Evolutionary conservation across 1,140 invertebrate species (phyloP), one percentile per base, ranked within the genome.

Genomic region (Pseudachorutes palmiensis): DNA sequence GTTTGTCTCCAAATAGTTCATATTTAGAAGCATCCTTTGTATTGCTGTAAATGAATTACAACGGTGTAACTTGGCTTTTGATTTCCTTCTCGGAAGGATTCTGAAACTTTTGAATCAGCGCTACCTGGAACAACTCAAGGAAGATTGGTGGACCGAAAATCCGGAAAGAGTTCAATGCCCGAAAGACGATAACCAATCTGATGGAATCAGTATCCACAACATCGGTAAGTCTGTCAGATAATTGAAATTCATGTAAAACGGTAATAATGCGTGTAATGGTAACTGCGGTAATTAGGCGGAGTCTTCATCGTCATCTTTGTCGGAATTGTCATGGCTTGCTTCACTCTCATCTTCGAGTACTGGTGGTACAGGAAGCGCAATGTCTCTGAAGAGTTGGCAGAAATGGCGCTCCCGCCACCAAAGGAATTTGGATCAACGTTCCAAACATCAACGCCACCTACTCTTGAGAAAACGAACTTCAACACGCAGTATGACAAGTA

Each of bases 291-390:
- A 41, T 41, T 45, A 83, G 84, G 95, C 48, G 95, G 95, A 0
- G 94, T 98, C 0, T 98, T 98, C 75, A 94, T 98, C 55, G 91
- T 96, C 0, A 95, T 97, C 70, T 92, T 96, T 73, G 90, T 94
- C 60, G 94, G 94, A 0, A 95, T 97, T 49, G 88, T 88, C 0
- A 80, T 96, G 74, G 92, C 94, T 12, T 92, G 93, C 72, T 79
- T 97, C 30, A 96, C 93, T 0, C 80, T 98, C n/a, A 87, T 87
- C 0, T 87, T 94, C 51, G 95, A 98, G 78, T 97, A 96, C 75
- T 97, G 92, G 86, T 96, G 91, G 85, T 96, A 94, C 76, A 62
- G 72, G 14, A 78, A 77, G 68, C 64, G 70, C 30, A 74, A 74
- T 33, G 65, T 74, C 61, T 59, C 70, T 32, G 72, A 72, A 32